These are phyloP conservation scores for Narcine bancroftii DNA, from an alignment of 2,113 vertebrate genomes.

Conservation along the genomic window DNA sequence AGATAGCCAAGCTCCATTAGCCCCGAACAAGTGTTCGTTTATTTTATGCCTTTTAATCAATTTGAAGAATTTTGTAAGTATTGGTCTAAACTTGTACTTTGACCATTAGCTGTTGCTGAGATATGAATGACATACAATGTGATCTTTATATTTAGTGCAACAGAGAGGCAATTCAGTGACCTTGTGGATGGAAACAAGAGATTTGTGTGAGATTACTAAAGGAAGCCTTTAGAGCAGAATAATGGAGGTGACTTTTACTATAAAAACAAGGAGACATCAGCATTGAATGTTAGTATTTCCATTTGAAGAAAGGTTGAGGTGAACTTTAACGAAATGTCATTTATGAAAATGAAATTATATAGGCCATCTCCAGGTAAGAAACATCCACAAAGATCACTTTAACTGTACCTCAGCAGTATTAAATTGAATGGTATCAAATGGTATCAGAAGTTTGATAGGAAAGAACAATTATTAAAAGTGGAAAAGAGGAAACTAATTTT, in stretches of 20 bases:
- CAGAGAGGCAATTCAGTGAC: neutral
- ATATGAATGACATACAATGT: neutral
- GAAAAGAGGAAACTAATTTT: no score
- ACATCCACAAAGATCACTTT: no score
- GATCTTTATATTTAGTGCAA: neutral
- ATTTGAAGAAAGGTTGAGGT: neutral
- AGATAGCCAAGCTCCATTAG: neutral
- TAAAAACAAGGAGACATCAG: neutral
- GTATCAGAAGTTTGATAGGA: no score
- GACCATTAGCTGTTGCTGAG: neutral
- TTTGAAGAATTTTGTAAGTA: neutral
- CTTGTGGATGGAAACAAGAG: neutral
- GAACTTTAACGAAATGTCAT: neutral
- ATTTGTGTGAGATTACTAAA: neutral
- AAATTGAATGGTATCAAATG: no score
- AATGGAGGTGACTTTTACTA: neutral
- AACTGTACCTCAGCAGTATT: no score
- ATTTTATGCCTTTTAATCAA: neutral
- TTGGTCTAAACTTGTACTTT: neutral
- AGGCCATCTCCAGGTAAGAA: no score
- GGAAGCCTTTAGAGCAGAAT: neutral
- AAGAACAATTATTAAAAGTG: no score
- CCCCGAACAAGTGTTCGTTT: neutral
- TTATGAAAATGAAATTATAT: neutral
- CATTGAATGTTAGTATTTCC: neutral